Evolutionary conservation across 2,113 vertebrate species (phyloP).

Genomic region (Isurus oxyrinchus): DNA sequence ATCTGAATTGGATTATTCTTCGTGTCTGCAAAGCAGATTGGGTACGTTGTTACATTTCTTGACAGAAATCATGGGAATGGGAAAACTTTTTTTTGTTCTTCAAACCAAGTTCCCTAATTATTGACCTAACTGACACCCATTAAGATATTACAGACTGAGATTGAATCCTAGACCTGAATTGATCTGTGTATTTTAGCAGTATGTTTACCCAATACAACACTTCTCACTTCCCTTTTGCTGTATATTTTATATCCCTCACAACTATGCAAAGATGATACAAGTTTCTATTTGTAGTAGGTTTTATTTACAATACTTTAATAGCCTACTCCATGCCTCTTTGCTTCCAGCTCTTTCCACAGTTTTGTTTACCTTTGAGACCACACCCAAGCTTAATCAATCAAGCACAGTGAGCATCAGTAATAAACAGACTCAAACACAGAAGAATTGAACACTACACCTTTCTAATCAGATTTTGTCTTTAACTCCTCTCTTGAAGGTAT

Average conservation of each 20-base stretch:
- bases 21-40: neutral
- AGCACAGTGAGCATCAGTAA: no score
- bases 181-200: neutral
- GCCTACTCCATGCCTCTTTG: no score
- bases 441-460: neutral
- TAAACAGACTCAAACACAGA: no score
- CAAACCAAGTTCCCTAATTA: neutral
- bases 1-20: neutral
- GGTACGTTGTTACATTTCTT: neutral
- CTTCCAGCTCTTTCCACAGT: no score
- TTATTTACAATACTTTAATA: no score
- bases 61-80: neutral
- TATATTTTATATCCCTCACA: no score
- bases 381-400: no score
- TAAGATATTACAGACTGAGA: neutral
- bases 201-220: neutral
- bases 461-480: neutral
- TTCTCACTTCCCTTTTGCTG: neutral
- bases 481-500: neutral
- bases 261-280: no score
- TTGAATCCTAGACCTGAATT: neutral
- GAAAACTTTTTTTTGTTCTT: neutral
- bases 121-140: neutral
- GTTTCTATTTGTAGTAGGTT: no score
- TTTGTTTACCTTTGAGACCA: no score